Evolutionary conservation across 2,797 vertebrate species (phyloP), one percentile per base, ranked within the genome.

Genomic region (Phyllotis vaccarum): DNA sequence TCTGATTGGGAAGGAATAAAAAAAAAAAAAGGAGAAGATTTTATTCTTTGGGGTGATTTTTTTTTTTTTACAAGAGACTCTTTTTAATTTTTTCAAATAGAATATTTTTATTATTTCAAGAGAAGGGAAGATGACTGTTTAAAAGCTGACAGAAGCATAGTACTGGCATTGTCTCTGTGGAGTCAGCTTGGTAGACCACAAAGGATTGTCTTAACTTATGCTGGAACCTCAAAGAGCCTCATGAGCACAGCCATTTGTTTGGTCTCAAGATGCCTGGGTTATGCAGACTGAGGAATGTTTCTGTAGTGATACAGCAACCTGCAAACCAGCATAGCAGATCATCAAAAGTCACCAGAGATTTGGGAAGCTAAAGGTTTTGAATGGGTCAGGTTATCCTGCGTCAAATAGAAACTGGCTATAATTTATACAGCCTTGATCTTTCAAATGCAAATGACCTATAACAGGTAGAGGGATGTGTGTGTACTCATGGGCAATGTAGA

Each of bases 231-330:
- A 98, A 98, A 98, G 98, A 98, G 98, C 98, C 98, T 98, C 98
- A 98, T 98, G 98, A 98, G 98, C 98, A 98, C 98, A 97, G 98
- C 96, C 97, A 98, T 98, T 99, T 99, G 98, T 98, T 99, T 98
- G 96, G 68, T 98, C 98, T 98, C 98, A 98, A 98, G 97, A 98
- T 93, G 68, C 98, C 97, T 98, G 98, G 94, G 96, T 29, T 98
- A 98, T 98, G 98, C 98, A 98, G 98, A 98, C 96, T 97, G 97
- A 97, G 93, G 97, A 98, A 98, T 97, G 96, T 98, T 97, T 98
- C 96, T 90, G 96, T 98, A 93, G 95, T 97, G 98, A 98, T 54
- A 60, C 92, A 89, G 91, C 97, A 95, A 97, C 96, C 97, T 94
- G 31, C 94, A 83, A 96, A 92, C 95, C 97, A 97, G 97, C 97